Percentiles rank a stretch among this genome's conserved stretches.
These are phyloP conservation scores for Autographa pulchrina DNA, from an alignment of 2,888 invertebrate genomes.

Conservation along the genomic window DNA sequence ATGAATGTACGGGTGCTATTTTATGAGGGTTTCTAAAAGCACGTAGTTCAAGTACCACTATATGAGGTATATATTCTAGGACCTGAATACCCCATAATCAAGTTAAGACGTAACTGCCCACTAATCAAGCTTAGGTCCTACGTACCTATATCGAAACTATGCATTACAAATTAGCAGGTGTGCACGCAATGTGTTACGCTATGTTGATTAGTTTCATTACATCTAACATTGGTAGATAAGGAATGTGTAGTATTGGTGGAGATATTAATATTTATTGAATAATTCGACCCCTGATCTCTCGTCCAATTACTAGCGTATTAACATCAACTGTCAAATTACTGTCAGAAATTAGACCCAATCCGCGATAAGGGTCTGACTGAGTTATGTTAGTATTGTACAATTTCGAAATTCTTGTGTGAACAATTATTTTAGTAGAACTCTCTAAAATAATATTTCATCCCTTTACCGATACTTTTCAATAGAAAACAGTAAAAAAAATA, in stretches of 20 bases:
- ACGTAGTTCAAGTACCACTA: too few relatives aligned
- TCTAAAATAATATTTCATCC: not conserved
- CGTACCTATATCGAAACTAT: not conserved
- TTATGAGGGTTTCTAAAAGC: too few relatives aligned
- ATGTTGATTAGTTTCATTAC: not conserved
- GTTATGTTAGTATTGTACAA: constrained; percentile 15
- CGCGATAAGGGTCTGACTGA: constrained; percentile 32
- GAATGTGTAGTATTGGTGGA: not conserved
- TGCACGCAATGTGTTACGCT: not conserved
- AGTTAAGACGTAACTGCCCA: not conserved
- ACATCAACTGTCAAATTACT: constrained; percentile 51
- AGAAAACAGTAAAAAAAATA: not conserved
- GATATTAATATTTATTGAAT: constrained; percentile 27
- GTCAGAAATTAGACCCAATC: constrained; percentile 20
- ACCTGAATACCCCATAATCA: not conserved
- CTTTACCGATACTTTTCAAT: too few relatives aligned
- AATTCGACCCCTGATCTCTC: constrained; percentile 43
- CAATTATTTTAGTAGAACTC: not conserved
- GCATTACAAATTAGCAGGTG: not conserved
- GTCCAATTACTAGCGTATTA: constrained; percentile 39
- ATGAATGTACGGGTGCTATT: too few relatives aligned
- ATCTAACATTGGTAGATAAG: not conserved
- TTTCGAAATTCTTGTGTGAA: not conserved
- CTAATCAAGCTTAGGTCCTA: not conserved
- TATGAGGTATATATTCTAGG: too few relatives aligned